Evolutionary conservation across 2,888 invertebrate genomes (phyloP), one percentile per base, ranked within the genome.

Genomic region (Frankliniella fusca): DNA sequence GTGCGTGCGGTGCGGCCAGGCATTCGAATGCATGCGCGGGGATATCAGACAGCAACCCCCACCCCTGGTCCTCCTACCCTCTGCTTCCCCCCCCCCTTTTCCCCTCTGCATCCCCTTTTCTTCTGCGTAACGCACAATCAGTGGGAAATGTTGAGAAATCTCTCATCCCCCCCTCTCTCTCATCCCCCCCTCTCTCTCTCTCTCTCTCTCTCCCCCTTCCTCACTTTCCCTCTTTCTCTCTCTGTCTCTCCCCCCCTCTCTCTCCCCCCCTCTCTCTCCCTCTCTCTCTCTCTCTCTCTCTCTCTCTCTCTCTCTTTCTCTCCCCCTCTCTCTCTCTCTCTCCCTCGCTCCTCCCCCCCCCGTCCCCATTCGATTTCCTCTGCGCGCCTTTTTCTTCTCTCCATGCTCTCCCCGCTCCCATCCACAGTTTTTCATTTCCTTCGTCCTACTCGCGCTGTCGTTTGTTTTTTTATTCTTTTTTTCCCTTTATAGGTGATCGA

Each of bases 251-350:
- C 20, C 65, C 20, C 65, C 20, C 65, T 65, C 65, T 65, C 65
- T 18, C 65, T 65, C 65, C 20, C 65, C 20, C 65, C 20, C 65
- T 65, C 65, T 65, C 65, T 65, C 65, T 65, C 65, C 20, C 65
- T 65, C 65, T 65, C 65, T 18, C 65, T 65, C 65, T 65, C 65
- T 65, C 65, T 65, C 65, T 65, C 65, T 18, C 65, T 65, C 65
- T 65, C 65, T 65, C 65, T 18, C 65, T 65, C 65, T 65, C 65
- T 65, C 65, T 65, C 65, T 65, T 20, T 18, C 65, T 65, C 65
- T 65, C 65, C 20, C 65, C 20, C 65, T 65, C 65, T 65, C 65
- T 65, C 65, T 65, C 65, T 65, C 65, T 65, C 65, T 65, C 65
- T 65, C 20, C n/a, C 65, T 65, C 65, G 2, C 65, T 11, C 20